Conservation (phyloP, 1,140 invertebrate genomes). For the Telenomus remus region DNA sequence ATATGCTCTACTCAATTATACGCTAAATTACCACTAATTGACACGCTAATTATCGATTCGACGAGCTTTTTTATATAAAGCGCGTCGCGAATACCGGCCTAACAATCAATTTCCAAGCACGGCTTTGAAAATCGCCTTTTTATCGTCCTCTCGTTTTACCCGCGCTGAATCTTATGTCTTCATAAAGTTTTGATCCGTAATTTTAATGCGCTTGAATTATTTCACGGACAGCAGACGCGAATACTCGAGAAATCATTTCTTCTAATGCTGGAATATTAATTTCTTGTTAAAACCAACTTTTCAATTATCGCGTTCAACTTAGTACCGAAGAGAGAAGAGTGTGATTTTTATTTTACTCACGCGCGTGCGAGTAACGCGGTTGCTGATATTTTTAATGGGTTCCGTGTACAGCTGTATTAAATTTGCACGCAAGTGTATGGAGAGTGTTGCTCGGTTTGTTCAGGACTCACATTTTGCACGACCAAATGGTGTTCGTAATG, state of each 20-base stretch:
- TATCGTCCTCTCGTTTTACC: constrained; percentile 45
- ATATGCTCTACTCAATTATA: constrained; percentile 66
- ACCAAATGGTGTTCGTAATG: constrained; percentile 57
- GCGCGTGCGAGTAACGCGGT: constrained; percentile 58
- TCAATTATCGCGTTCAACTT: too few relatives aligned
- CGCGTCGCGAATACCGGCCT: constrained; percentile 56
- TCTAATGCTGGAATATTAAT: constrained; percentile 13
- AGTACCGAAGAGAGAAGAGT: background rate
- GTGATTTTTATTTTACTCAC: constrained; percentile 18
- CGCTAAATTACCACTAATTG: constrained; percentile 71
- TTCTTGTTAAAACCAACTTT: too few relatives aligned
- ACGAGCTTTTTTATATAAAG: constrained; percentile 61
- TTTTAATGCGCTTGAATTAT: constrained; percentile 27
- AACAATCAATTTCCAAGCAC: constrained; percentile 64
- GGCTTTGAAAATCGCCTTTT: constrained; percentile 61
- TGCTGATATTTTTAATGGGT: constrained; percentile 68
- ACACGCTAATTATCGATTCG: constrained; percentile 72
- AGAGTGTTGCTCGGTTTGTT: constrained; percentile 36
- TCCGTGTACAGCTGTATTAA: constrained; percentile 63
- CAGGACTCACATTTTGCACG: constrained; percentile 34
- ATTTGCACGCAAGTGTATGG: constrained; percentile 40
- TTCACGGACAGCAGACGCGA: constrained; percentile 12
- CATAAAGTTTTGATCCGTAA: constrained; percentile 54
- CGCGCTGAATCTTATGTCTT: constrained; percentile 63
- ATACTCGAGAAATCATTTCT: constrained; percentile 14